phyloP scores from a whole-genome alignment of 2,113 vertebrate species.

The Heterochromis multidens region DNA sequence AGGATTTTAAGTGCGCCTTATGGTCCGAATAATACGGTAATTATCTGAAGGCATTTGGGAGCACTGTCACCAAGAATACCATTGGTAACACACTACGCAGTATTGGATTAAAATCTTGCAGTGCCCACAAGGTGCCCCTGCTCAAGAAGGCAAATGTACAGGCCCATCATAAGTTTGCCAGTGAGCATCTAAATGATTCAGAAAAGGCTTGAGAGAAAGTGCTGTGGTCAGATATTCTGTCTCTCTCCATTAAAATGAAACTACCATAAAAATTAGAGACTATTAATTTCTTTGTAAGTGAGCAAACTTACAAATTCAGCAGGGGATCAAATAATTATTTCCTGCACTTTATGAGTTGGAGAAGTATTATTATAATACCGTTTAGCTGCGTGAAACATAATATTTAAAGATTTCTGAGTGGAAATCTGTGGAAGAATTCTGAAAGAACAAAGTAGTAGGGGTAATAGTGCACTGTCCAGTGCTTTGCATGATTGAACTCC shows the following conservation, averaged over 20 bases:
- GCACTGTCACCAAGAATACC: too few relatives aligned
- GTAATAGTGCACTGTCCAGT: accelerated
- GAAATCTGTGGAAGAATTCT: too few relatives aligned
- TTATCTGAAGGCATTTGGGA: too few relatives aligned
- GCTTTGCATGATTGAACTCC: neutral
- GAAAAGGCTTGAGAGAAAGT: neutral
- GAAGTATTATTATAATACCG: too few relatives aligned
- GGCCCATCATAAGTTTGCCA: neutral
- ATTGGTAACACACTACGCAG: neutral
- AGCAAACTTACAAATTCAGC: too few relatives aligned
- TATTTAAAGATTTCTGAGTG: neutral
- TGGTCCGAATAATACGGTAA: too few relatives aligned
- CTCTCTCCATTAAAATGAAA: neutral
- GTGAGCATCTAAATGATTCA: neutral
- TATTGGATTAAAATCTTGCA: neutral
- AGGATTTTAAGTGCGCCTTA: too few relatives aligned
- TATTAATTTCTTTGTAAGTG: too few relatives aligned
- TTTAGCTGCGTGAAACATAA: too few relatives aligned
- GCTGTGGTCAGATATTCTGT: neutral
- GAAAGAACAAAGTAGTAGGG: too few relatives aligned
- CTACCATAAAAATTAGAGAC: neutral
- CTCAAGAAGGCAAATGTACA: neutral
- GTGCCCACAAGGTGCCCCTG: neutral
- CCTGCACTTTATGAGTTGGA: too few relatives aligned
- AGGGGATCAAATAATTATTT: too few relatives aligned